phyloP scores from a whole-genome alignment of 1,140 invertebrate genomes.

The Drosophila ironensis region DNA sequence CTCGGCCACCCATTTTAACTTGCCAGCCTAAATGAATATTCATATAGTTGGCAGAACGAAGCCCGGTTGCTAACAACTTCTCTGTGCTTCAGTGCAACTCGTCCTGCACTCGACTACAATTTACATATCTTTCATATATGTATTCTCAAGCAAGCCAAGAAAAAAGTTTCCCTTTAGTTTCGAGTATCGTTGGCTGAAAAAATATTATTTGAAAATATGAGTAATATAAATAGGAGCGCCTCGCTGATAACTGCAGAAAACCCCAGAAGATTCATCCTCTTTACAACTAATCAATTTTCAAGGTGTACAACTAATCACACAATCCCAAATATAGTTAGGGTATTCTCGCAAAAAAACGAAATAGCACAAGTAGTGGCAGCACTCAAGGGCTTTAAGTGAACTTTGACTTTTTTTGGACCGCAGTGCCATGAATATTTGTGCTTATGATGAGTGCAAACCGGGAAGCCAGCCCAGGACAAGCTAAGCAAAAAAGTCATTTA shows the following conservation, averaged over 20 bases:
- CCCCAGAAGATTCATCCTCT: no score
- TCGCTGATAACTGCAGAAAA: no score
- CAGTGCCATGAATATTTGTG: conserved; percentile 37
- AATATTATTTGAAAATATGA: no score
- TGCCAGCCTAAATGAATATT: conserved; percentile 53
- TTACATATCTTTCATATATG: conserved; percentile 62
- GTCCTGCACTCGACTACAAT: conserved; percentile 32
- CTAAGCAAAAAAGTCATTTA: conserved; percentile 8
- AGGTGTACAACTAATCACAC: no score
- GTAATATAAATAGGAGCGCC: no score
- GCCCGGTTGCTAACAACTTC: conserved; percentile 15
- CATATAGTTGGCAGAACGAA: conserved; percentile 41
- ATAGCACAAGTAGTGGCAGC: background rate
- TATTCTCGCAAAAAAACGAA: background rate
- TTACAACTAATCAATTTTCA: no score
- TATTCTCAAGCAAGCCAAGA: conserved; percentile 1
- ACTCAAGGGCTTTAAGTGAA: conserved; percentile 15
- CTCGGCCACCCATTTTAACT: background rate
- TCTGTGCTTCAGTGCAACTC: conserved; percentile 25
- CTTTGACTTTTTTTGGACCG: conserved; percentile 28
- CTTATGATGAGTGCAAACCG: conserved; percentile 46
- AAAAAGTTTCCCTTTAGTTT: conserved; percentile 27
- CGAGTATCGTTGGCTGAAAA: no score
- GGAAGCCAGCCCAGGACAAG: conserved; percentile 46
- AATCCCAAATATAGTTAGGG: background rate